Conservation (phyloP, 2,888 invertebrate genomes). For the Miltochrista miniata region DNA sequence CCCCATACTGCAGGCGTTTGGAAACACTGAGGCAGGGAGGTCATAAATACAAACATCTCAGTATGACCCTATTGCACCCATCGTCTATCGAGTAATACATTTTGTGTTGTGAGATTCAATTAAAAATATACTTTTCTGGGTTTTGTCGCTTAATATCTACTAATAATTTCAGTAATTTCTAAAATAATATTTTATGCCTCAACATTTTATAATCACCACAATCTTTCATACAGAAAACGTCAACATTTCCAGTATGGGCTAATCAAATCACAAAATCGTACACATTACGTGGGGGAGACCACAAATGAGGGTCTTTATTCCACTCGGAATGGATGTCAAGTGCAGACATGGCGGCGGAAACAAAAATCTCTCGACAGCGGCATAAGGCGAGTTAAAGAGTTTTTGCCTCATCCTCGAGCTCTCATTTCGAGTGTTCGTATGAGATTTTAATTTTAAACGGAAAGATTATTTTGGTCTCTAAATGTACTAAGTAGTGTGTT, state of each 20-base stretch:
- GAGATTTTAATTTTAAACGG: conserved; percentile 30
- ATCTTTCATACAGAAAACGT: conserved; percentile 9
- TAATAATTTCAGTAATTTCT: too few relatives aligned
- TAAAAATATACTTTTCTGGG: too few relatives aligned
- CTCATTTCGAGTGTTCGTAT: conserved; percentile 14
- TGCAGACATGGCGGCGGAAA: conserved; percentile 42
- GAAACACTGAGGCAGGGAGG: too few relatives aligned
- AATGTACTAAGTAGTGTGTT: too few relatives aligned
- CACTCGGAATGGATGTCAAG: conserved; percentile 53
- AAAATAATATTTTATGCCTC: too few relatives aligned
- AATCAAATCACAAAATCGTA: conserved; percentile 36
- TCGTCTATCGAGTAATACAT: too few relatives aligned
- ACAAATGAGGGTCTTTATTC: conserved; percentile 43
- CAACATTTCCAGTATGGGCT: conserved; percentile 25
- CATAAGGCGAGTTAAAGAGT: conserved; percentile 36
- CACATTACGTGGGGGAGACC: conserved; percentile 32
- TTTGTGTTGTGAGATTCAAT: too few relatives aligned
- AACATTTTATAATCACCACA: not conserved
- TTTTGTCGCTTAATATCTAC: too few relatives aligned
- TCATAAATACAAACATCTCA: too few relatives aligned
- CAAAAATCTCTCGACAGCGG: conserved; percentile 41
- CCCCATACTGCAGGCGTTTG: too few relatives aligned
- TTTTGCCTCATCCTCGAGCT: conserved; percentile 28
- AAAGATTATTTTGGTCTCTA: conserved; percentile 31
- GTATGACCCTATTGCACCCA: too few relatives aligned